Evolutionary conservation across 2,113 vertebrate genomes (phyloP).

Genomic region (Dermatemys mawii): DNA sequence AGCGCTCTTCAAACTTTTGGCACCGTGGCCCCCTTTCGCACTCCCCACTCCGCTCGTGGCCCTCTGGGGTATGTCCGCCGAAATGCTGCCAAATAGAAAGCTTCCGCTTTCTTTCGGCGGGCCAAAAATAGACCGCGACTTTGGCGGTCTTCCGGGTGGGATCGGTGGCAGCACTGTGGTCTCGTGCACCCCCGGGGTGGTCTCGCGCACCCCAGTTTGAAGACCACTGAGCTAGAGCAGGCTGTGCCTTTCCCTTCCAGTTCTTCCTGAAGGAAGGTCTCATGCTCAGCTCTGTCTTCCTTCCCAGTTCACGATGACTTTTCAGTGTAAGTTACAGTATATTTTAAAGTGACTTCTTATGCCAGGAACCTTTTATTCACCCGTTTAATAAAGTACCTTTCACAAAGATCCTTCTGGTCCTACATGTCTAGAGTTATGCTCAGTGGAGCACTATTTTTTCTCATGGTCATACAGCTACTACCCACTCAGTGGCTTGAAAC

Average conservation of each 20-base stretch:
- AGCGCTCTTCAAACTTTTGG: no score
- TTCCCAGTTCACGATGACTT: not conserved
- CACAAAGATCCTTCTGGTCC: not conserved
- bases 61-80: no score
- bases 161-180: no score
- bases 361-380: not conserved
- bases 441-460: not conserved
- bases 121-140: no score
- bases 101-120: no score
- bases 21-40: no score
- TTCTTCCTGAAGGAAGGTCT: not conserved
- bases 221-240: not conserved
- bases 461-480: not conserved
- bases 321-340: conserved; percentile 6
- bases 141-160: no score
- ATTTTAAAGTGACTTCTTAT: not conserved
- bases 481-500: conserved; percentile 4
- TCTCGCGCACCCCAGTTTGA: no score
- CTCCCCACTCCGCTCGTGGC: no score
- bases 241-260: not conserved
- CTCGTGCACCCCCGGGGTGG: no score
- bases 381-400: not conserved
- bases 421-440: not conserved
- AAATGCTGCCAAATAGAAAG: no score
- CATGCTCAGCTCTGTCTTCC: not conserved